A percentile compares a stretch with the other conserved stretches of the same genome.
Evolutionary conservation across 2,113 vertebrate species (phyloP).

Genomic region (Phrynocephalus versicolor): DNA sequence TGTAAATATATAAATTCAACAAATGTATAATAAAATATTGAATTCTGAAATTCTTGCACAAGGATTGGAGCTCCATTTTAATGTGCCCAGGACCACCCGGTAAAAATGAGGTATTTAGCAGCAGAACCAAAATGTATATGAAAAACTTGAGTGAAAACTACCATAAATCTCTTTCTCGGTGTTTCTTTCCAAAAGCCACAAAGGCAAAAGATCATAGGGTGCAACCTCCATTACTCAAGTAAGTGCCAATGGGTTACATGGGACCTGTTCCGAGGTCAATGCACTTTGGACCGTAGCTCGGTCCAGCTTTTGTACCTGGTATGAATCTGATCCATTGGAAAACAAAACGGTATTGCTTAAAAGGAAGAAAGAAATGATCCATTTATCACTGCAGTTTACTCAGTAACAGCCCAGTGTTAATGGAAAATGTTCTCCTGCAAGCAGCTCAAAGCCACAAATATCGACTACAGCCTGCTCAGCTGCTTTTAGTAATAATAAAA

Average conservation of each 20-base stretch:
- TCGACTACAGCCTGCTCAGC: constrained; percentile 4
- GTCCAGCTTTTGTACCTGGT: neutral
- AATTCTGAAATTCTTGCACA: no score
- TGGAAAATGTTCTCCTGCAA: constrained; percentile 1
- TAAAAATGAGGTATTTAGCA: neutral
- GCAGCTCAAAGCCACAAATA: constrained; percentile 28
- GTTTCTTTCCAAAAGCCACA: neutral
- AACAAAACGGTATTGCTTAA: neutral
- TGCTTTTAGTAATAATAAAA: constrained; percentile 28
- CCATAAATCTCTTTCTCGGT: neutral
- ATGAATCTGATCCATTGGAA: neutral
- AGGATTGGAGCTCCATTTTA: no score
- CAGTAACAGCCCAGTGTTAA: neutral
- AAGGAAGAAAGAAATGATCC: neutral
- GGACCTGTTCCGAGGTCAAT: neutral
- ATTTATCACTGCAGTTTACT: constrained; percentile 14
- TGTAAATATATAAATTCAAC: no score
- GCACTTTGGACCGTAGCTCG: neutral
- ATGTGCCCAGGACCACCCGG: neutral
- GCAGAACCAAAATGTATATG: neutral
- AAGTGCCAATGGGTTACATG: neutral
- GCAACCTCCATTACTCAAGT: neutral
- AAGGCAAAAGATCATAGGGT: neutral
- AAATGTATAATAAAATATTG: no score
- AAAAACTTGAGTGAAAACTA: neutral